Percentiles rank a stretch among this genome's conserved stretches.
Evolutionary conservation across 2,797 vertebrate genomes (phyloP).

Genomic region (Hozukius guyotensis): DNA sequence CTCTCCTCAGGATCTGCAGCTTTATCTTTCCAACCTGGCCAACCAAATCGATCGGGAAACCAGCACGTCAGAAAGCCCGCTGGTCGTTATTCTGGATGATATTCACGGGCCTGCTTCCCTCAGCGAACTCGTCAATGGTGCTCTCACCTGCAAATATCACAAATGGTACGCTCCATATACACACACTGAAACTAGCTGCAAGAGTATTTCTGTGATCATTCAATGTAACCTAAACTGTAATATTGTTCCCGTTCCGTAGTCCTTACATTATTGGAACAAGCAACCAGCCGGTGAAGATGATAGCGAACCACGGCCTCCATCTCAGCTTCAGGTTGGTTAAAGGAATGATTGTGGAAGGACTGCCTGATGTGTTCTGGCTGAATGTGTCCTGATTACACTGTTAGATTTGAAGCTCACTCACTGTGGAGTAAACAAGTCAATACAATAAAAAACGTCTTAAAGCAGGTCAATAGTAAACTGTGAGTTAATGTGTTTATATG

Average conservation of each 20-base stretch:
- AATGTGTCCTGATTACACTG: neutral
- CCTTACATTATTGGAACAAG: slow-evolving; percentile 98
- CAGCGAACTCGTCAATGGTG: slow-evolving; percentile 97
- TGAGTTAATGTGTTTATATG: neutral
- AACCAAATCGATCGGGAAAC: slow-evolving; percentile 97
- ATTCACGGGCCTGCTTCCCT: slow-evolving; percentile 91
- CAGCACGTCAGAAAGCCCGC: slow-evolving; percentile 87
- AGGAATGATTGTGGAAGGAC: neutral
- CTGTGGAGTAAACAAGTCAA: neutral
- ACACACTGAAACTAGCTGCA: neutral
- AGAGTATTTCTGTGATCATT: neutral
- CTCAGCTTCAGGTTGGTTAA: slow-evolving; percentile 94
- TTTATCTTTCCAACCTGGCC: slow-evolving; percentile 96
- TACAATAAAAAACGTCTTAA: neutral
- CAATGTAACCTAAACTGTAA: neutral
- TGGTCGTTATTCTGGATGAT: slow-evolving; percentile 95
- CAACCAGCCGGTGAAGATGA: slow-evolving; percentile 98
- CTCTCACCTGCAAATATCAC: slow-evolving; percentile 99
- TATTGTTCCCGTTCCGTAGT: slow-evolving; percentile 70
- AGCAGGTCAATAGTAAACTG: neutral
- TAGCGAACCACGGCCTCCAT: slow-evolving; percentile 94
- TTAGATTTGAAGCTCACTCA: neutral
- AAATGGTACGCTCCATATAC: slow-evolving; percentile 89
- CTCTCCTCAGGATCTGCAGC: slow-evolving; percentile 90
- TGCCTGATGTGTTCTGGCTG: neutral